These are phyloP conservation scores for Physeter macrocephalus DNA, from an alignment of 2,113 vertebrate species.

Conservation along the genomic window DNA sequence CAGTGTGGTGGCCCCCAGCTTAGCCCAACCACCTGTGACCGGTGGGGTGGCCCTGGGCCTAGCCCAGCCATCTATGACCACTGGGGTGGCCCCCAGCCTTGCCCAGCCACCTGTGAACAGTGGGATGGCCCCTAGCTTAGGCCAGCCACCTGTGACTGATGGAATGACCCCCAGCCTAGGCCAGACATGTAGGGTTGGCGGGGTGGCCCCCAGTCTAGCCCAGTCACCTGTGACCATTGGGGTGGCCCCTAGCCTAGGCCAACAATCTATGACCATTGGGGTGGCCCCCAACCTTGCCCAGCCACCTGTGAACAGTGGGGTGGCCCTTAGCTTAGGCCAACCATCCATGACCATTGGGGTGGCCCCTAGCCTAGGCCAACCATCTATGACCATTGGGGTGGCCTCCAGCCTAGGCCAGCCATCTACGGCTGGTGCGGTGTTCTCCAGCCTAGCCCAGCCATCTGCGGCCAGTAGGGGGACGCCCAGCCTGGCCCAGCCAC, in stretches of 20 bases:
- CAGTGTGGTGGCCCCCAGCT: too few species aligned
- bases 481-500: neutral
- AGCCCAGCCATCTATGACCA: too few species aligned
- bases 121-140: neutral
- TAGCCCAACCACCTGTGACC: neutral
- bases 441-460: neutral
- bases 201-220: neutral
- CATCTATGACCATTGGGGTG: rapidly evolving
- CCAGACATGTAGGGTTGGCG: too few species aligned
- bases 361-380: neutral
- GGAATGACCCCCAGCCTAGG: too few species aligned
- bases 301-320: too few species aligned
- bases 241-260: neutral
- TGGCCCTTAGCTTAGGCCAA: neutral
- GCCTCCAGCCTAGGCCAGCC: neutral
- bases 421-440: neutral
- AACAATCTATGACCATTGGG: rapidly evolving
- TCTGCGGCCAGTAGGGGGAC: rapidly evolving
- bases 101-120: neutral
- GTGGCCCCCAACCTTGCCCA: neutral
- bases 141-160: neutral
- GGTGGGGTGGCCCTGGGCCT: too few species aligned
- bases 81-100: neutral
- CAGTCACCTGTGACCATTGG: neutral
- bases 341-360: rapidly evolving